Conservation (phyloP, 2,113 vertebrate species). For the Pluvianellus socialis region DNA sequence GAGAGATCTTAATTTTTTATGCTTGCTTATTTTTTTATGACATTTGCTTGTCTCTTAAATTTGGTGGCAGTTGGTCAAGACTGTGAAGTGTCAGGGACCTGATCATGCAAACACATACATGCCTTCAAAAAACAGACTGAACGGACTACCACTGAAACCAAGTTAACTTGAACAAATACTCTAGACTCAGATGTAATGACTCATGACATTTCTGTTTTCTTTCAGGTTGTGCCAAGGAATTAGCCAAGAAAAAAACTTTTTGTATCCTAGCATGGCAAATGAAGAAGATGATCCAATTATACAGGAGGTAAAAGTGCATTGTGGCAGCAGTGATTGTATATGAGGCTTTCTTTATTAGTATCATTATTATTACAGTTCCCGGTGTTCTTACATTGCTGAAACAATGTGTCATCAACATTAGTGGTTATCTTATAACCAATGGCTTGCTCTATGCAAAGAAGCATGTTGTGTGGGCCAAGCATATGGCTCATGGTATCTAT, state of each 20-base stretch:
- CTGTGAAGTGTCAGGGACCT: background rate
- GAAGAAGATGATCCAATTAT: constrained; percentile 97
- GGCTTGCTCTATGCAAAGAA: background rate
- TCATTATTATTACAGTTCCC: background rate
- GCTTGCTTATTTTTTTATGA: background rate
- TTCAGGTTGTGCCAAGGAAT: constrained; percentile 52
- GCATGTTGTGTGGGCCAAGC: background rate
- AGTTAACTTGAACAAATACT: background rate
- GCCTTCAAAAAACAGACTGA: background rate
- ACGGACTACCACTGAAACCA: background rate
- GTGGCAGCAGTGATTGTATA: background rate
- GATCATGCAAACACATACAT: background rate
- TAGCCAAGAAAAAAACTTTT: constrained; percentile 11
- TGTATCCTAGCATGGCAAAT: constrained; percentile 90
- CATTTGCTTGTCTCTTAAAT: background rate
- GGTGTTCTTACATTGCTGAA: background rate
- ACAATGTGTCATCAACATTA: background rate
- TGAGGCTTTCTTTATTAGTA: background rate
- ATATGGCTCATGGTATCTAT: background rate
- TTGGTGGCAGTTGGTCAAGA: background rate
- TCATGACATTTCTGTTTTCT: constrained; percentile 21
- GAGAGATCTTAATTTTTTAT: background rate
- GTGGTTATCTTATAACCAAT: background rate
- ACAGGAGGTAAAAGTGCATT: constrained; percentile 85
- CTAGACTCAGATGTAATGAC: background rate